Percentiles rank a stretch among this genome's conserved stretches.
Evolutionary conservation across 2,797 vertebrate genomes (phyloP).

Genomic region (Trachurus trachurus): DNA sequence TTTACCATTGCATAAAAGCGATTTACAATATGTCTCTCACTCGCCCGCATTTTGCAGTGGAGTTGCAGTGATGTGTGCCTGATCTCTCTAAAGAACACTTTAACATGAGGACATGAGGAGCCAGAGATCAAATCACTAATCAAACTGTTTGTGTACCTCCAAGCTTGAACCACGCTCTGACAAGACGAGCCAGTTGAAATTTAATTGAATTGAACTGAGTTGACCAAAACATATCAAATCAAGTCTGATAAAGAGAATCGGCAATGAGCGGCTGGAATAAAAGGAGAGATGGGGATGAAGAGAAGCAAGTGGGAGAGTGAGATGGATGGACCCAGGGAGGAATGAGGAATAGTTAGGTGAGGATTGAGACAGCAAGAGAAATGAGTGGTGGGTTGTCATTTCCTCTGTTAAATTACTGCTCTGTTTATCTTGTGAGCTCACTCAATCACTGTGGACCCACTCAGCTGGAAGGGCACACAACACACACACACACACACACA

Average conservation of each 20-base stretch:
- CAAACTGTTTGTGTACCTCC: background rate
- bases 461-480: conserved; percentile 44
- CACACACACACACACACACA: conserved; percentile 25
- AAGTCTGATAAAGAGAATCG: conserved; percentile 9
- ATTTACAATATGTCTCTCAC: background rate
- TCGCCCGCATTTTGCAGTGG: background rate
- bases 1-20: background rate
- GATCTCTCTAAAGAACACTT: conserved; percentile 17
- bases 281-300: conserved; percentile 8
- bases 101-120: conserved; percentile 5
- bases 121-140: background rate
- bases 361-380: conserved; percentile 55
- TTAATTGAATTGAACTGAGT: conserved; percentile 5
- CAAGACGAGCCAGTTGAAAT: conserved; percentile 10
- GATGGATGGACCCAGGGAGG: conserved; percentile 39
- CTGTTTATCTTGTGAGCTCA: conserved; percentile 67
- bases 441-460: conserved; percentile 58
- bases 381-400: conserved; percentile 63
- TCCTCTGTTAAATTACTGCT: conserved; percentile 68
- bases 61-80: background rate
- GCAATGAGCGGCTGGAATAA: background rate
- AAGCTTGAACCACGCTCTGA: background rate
- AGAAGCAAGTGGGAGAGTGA: conserved; percentile 20
- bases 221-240: conserved; percentile 42
- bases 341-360: conserved; percentile 42